phyloP scores from a whole-genome alignment of 2,797 vertebrate genomes.

The Phaenicophaeus curvirostris region DNA sequence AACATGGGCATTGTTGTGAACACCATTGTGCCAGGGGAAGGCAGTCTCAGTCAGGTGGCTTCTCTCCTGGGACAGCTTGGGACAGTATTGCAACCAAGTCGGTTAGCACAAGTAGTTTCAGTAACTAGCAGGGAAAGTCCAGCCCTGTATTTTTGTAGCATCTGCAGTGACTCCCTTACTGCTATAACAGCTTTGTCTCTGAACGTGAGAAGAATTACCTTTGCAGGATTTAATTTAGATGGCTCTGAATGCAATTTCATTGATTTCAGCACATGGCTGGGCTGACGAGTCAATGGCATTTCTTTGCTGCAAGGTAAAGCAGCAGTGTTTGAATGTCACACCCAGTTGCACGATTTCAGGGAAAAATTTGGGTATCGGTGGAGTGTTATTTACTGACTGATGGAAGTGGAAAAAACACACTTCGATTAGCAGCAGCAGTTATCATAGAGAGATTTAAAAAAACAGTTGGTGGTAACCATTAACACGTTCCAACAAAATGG shows the following conservation, averaged over 20 bases:
- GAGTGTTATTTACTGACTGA: background rate
- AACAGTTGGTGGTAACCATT: background rate
- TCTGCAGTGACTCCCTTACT: background rate
- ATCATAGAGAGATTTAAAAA: background rate
- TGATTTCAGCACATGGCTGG: background rate
- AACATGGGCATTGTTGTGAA: fast-evolving
- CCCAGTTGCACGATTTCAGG: fast-evolving
- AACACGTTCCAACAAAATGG: background rate
- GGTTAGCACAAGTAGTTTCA: fast-evolving
- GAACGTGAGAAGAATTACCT: background rate
- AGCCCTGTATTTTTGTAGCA: background rate
- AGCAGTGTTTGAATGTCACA: background rate
- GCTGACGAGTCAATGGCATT: background rate
- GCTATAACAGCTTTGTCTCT: background rate
- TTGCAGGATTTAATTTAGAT: background rate
- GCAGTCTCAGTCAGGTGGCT: background rate
- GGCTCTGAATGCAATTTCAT: background rate
- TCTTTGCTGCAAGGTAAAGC: background rate
- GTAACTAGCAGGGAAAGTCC: background rate
- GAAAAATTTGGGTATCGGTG: background rate
- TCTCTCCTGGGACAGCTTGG: background rate
- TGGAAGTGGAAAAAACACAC: background rate
- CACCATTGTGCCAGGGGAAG: background rate
- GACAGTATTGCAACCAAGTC: background rate
- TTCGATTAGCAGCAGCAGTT: background rate